phyloP scores from a whole-genome alignment of 2,113 vertebrate species.

The Ageneiosus marmoratus region DNA sequence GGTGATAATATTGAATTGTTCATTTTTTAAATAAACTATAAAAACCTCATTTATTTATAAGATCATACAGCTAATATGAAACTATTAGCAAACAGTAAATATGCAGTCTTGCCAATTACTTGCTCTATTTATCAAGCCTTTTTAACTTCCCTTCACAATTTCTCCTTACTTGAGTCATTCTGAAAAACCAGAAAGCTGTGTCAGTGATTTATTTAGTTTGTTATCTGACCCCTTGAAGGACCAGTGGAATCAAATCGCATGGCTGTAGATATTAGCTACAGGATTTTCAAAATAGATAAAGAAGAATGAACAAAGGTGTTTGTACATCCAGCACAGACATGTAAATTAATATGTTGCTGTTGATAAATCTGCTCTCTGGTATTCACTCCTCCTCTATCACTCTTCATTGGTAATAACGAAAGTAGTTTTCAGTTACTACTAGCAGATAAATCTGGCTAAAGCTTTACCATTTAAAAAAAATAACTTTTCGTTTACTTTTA shows the following conservation, averaged over 20 bases:
- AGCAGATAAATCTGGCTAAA: not conserved
- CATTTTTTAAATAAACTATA: too few species aligned
- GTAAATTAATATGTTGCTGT: not conserved
- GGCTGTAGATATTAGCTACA: not conserved
- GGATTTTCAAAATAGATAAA: not conserved
- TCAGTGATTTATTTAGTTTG: slow-evolving; percentile 1
- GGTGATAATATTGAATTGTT: too few species aligned
- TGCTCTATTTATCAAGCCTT: not conserved
- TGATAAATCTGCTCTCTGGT: not conserved
- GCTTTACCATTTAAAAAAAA: not conserved
- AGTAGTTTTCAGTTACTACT: not conserved
- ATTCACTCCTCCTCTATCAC: not conserved
- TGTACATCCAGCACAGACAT: not conserved
- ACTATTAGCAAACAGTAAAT: too few species aligned
- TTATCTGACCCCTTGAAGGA: not conserved
- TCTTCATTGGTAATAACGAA: not conserved
- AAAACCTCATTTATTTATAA: too few species aligned
- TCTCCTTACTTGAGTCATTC: not conserved
- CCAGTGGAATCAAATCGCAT: not conserved
- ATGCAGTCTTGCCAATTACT: not conserved
- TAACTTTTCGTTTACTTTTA: not conserved
- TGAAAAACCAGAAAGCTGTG: not conserved
- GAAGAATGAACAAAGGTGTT: not conserved
- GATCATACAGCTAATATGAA: too few species aligned
- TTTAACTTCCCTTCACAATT: not conserved